These are phyloP conservation scores for Allophyes oxyacanthae DNA, from an alignment of 2,888 invertebrate species.

Conservation along the genomic window DNA sequence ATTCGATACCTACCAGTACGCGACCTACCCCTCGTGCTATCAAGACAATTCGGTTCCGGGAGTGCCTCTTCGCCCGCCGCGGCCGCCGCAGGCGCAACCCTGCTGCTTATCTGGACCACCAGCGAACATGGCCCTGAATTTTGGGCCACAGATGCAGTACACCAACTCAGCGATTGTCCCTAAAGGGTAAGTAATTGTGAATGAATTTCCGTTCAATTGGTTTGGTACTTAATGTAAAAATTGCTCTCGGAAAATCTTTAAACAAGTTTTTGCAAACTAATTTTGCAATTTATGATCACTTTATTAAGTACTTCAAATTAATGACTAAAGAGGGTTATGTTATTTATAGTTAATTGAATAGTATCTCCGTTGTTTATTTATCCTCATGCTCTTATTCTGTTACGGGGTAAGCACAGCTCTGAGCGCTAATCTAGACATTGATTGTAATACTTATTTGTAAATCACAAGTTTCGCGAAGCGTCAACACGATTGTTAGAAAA, in stretches of 20 bases:
- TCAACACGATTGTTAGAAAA: conserved; percentile 3
- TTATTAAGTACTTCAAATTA: conserved; percentile 16
- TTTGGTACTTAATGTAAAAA: conserved; percentile 5
- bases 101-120: conserved; percentile 29
- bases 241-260: conserved; percentile 10
- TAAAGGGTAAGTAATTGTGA: conserved; percentile 57
- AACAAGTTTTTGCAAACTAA: conserved; percentile 7
- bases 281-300: neutral
- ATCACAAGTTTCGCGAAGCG: conserved; percentile 7
- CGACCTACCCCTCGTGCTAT: conserved; percentile 57
- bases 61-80: conserved; percentile 36
- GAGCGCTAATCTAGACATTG: conserved; percentile 13
- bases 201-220: neutral
- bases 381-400: conserved; percentile 17
- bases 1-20: conserved; percentile 61
- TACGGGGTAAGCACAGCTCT: neutral
- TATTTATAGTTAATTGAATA: conserved; percentile 34
- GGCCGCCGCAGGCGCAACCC: conserved; percentile 45
- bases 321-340: conserved; percentile 13
- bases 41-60: conserved; percentile 46
- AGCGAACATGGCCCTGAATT: conserved; percentile 36
- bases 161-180: conserved; percentile 40
- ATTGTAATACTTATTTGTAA: too few relatives aligned
- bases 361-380: conserved; percentile 37
- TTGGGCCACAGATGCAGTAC: conserved; percentile 29